These are phyloP conservation scores for Peribatodes rhomboidaria DNA, from an alignment of 2,888 invertebrate genomes.

Conservation along the genomic window DNA sequence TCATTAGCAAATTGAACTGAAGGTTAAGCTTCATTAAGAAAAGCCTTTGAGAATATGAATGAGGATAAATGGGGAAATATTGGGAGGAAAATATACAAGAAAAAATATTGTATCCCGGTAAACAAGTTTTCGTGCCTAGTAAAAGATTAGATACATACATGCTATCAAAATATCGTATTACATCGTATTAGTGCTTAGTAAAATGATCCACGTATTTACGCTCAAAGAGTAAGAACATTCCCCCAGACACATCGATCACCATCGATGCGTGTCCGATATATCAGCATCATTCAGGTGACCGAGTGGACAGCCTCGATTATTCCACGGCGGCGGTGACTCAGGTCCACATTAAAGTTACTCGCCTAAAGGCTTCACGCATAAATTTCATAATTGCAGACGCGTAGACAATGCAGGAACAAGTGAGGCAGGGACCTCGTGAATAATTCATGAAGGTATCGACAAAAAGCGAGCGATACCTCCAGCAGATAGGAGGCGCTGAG, in stretches of 20 bases:
- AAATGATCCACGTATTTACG: conserved; percentile 16
- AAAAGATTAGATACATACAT: background rate
- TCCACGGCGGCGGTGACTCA: conserved; percentile 69
- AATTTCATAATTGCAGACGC: conserved; percentile 81
- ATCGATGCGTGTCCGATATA: conserved; percentile 76
- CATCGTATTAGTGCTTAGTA: background rate
- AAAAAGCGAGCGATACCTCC: conserved; percentile 67
- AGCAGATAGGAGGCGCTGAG: conserved; percentile 59
- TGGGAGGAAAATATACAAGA: background rate
- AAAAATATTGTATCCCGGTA: background rate
- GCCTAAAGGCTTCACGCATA: conserved; percentile 81
- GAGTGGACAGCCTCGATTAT: conserved; percentile 78
- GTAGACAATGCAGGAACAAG: conserved; percentile 82
- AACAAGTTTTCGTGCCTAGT: background rate
- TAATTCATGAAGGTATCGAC: conserved; percentile 68
- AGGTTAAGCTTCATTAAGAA: too few relatives aligned
- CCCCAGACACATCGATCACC: conserved; percentile 77
- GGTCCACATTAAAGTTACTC: conserved; percentile 66
- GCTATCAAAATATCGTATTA: background rate
- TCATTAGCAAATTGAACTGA: background rate
- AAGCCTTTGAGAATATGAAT: background rate
- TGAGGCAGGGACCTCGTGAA: conserved; percentile 74
- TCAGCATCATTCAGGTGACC: conserved; percentile 75
- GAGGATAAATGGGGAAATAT: background rate
- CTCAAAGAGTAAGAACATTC: conserved; percentile 44